Conservation (phyloP, 2,797 vertebrate species). For the Leucoraja ocellata region DNA sequence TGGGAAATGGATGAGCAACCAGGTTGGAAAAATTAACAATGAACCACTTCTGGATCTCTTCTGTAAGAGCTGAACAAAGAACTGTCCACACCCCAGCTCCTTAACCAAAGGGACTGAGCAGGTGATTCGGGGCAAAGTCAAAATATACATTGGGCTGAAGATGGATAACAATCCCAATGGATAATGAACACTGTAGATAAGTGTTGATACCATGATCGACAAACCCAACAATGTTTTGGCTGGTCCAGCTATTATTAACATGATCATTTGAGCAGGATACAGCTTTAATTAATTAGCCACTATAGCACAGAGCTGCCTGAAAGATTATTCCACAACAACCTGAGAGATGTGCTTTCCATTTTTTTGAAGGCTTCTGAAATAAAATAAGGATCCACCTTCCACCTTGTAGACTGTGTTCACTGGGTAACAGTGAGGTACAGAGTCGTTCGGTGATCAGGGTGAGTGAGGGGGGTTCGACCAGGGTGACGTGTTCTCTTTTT, state of each 20-base stretch:
- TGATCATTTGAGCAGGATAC: not conserved
- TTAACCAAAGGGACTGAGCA: not conserved
- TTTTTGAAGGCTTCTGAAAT: slow-evolving; percentile 1
- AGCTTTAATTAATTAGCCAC: not conserved
- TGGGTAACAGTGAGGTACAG: not conserved
- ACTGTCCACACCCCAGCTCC: not conserved
- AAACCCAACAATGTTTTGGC: not conserved
- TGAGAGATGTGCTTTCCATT: not conserved
- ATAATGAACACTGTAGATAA: not conserved
- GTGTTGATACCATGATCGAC: not conserved
- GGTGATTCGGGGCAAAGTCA: not conserved
- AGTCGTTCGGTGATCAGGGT: not conserved
- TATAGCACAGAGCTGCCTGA: not conserved
- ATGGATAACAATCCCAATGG: not conserved
- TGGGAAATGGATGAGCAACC: not conserved
- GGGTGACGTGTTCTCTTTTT: not conserved
- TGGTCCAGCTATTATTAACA: not conserved
- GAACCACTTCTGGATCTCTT: not conserved
- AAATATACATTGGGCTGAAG: not conserved
- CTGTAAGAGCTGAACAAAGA: not conserved
- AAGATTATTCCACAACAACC: not conserved
- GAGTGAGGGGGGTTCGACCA: not conserved
- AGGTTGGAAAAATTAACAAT: not conserved
- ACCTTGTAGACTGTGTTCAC: not conserved
- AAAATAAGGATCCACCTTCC: not conserved